phyloP scores from a whole-genome alignment of 2,113 vertebrate genomes.

The Dryoscopus gambensis region DNA sequence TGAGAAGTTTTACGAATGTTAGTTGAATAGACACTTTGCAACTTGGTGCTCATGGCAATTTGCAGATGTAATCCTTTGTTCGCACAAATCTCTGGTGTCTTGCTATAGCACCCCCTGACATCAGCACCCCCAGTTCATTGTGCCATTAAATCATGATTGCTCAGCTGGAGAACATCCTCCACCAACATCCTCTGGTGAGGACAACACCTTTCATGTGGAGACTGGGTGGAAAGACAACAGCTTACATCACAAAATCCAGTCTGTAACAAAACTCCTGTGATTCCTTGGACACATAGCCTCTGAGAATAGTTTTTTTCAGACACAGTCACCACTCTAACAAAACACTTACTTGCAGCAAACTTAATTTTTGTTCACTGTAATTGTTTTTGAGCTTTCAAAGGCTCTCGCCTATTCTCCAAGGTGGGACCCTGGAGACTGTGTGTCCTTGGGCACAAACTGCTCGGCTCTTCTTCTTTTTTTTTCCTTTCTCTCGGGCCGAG shows the following conservation, averaged over 20 bases:
- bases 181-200: neutral
- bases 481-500: too few relatives aligned
- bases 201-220: neutral
- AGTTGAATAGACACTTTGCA: neutral
- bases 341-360: neutral
- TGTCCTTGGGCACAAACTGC: too few relatives aligned
- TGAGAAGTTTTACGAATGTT: neutral
- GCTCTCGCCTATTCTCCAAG: neutral
- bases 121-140: neutral
- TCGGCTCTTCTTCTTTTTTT: too few relatives aligned
- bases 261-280: rapidly evolving
- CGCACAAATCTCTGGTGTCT: neutral
- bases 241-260: neutral
- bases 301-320: neutral
- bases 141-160: neutral
- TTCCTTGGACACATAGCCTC: neutral
- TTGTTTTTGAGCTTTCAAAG: neutral
- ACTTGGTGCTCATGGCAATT: neutral
- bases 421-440: neutral
- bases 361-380: neutral
- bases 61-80: neutral
- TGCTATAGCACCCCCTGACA: neutral
- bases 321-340: rapidly evolving
- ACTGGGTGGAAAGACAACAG: neutral
- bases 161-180: neutral